Percentiles rank a stretch among this genome's conserved stretches.
Conservation (phyloP, 2,113 vertebrate species). For the Marcusenius ussheri region DNA sequence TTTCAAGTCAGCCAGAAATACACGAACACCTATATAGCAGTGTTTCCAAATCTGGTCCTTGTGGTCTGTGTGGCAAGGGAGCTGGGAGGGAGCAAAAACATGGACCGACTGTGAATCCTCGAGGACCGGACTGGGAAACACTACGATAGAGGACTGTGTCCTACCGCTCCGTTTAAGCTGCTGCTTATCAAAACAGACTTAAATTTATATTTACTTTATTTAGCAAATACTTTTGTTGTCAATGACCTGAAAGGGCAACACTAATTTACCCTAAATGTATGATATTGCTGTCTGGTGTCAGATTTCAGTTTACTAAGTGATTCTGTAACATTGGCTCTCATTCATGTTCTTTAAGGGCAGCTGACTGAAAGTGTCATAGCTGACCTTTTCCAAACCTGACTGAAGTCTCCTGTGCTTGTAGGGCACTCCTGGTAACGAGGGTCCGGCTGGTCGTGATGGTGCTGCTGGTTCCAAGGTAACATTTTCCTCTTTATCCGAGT, state of each 20-base stretch:
- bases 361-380: neutral
- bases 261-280: neutral
- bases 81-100: neutral
- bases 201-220: too few relatives aligned
- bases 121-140: neutral
- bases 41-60: neutral
- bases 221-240: too few relatives aligned
- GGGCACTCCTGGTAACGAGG: slow-evolving; percentile 88
- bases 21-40: neutral
- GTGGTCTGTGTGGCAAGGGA: neutral
- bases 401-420: slow-evolving; percentile 33
- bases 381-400: neutral
- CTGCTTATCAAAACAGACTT: too few relatives aligned
- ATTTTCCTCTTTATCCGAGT: neutral
- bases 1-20: neutral
- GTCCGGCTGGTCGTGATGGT: slow-evolving; percentile 84
- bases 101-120: neutral
- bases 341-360: neutral
- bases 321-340: neutral
- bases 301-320: neutral
- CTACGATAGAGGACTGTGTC: neutral
- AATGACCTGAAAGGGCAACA: neutral
- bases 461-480: slow-evolving; percentile 83
- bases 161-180: too few relatives aligned
- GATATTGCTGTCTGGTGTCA: neutral